Evolutionary conservation across 1,140 invertebrate species (phyloP).

Genomic region (Zaprionus taronus): DNA sequence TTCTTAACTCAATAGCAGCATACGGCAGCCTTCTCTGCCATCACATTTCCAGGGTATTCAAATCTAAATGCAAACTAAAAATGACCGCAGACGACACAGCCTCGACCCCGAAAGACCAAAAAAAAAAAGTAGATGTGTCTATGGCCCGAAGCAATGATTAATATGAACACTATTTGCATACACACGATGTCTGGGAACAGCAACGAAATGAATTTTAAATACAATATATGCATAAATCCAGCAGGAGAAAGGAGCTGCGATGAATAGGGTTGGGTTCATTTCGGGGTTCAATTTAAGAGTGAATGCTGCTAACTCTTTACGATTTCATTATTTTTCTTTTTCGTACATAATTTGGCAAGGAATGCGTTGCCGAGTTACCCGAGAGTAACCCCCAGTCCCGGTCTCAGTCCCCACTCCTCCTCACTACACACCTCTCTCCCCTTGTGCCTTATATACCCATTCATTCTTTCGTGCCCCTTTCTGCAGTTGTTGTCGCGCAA

Average conservation of each 20-base stretch:
- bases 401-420: background rate
- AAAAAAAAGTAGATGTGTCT: slow-evolving; percentile 19
- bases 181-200: slow-evolving; percentile 55
- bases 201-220: slow-evolving; percentile 76
- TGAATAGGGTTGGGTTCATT: slow-evolving; percentile 4
- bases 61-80: slow-evolving; percentile 41
- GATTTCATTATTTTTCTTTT: slow-evolving; percentile 79
- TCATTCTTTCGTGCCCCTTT: too few species aligned
- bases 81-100: slow-evolving; percentile 21
- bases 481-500: slow-evolving; percentile 55
- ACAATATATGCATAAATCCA: slow-evolving; percentile 46
- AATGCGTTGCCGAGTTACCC: slow-evolving; percentile 45
- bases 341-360: slow-evolving; percentile 76
- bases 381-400: background rate
- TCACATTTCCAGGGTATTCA: background rate
- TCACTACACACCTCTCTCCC: background rate
- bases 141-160: slow-evolving; percentile 64
- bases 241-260: background rate
- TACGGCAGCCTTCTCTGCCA: background rate
- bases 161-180: slow-evolving; percentile 77
- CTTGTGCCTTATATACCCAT: too few species aligned
- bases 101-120: background rate
- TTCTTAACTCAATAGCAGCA: too few species aligned
- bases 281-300: slow-evolving; percentile 24
- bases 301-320: slow-evolving; percentile 72